Percentiles rank a stretch among this genome's conserved stretches.
phyloP scores from a whole-genome alignment of 2,797 vertebrate species.

The Micromesistius poutassou region DNA sequence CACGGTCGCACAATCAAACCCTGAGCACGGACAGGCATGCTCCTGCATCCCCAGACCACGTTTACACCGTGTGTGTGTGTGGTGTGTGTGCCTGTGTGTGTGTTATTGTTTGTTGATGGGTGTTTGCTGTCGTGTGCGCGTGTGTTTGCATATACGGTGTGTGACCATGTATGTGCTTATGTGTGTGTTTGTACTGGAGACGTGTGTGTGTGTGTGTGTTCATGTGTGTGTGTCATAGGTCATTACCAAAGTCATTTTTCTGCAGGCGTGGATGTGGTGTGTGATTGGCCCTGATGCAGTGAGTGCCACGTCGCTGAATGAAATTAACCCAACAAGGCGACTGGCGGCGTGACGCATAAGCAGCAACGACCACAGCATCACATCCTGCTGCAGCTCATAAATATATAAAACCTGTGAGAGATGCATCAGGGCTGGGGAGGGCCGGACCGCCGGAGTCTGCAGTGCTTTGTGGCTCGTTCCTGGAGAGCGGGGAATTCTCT shows the following conservation, averaged over 20 bases:
- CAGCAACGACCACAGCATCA: constrained; percentile 8
- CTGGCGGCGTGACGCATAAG: neutral
- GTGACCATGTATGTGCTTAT: constrained; percentile 3
- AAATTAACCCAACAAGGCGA: constrained; percentile 34
- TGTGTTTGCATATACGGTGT: neutral
- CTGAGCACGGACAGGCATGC: constrained; percentile 54
- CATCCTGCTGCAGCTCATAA: constrained; percentile 36
- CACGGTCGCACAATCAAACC: constrained; percentile 54
- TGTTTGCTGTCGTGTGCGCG: neutral
- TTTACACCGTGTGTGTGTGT: constrained; percentile 41
- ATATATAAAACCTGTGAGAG: constrained; percentile 31
- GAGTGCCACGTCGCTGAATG: constrained; percentile 8
- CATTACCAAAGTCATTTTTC: neutral
- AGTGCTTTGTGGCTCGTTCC: neutral
- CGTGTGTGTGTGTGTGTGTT: neutral
- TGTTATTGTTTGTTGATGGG: constrained; percentile 9
- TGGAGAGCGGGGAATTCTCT: neutral
- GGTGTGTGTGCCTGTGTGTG: constrained; percentile 9
- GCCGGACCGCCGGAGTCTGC: neutral
- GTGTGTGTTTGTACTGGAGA: neutral
- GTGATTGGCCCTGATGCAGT: constrained; percentile 32
- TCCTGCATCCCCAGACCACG: constrained; percentile 56
- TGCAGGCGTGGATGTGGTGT: constrained; percentile 15
- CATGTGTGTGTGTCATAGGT: constrained; percentile 20
- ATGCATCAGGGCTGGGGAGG: neutral